phyloP scores from a whole-genome alignment of 2,113 vertebrate species.

The Oophaga pumilio region DNA sequence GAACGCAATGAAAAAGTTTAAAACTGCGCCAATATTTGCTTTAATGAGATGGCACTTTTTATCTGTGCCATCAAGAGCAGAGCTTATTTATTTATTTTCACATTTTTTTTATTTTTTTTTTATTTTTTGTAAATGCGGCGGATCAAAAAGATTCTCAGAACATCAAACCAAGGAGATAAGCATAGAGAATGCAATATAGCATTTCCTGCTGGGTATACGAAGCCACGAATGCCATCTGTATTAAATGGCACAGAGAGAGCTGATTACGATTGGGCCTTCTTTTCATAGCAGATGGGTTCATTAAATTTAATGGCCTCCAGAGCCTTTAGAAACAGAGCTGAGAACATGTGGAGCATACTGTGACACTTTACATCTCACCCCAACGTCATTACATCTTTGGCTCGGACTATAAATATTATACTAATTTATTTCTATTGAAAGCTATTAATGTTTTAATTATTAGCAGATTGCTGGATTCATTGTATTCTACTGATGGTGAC shows the following conservation, averaged over 20 bases:
- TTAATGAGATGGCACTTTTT: conserved; percentile 63
- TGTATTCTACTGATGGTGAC: not conserved
- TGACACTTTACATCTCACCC: conserved; percentile 78
- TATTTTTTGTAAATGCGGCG: conserved; percentile 55
- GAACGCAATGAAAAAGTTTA: conserved; percentile 57
- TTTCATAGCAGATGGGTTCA: conserved; percentile 88
- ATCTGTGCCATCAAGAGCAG: conserved; percentile 54
- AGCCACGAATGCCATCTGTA: conserved; percentile 76
- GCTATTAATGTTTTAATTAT: conserved; percentile 71
- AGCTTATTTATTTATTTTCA: conserved; percentile 64
- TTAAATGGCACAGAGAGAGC: conserved; percentile 76
- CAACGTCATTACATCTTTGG: conserved; percentile 76
- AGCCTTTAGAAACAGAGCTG: conserved; percentile 82
- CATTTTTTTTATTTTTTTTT: not conserved
- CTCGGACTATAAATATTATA: conserved; percentile 78
- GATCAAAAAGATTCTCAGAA: conserved; percentile 70
- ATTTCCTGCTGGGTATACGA: conserved; percentile 70
- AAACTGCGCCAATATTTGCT: conserved; percentile 62
- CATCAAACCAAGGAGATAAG: conserved; percentile 65
- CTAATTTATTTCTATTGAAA: conserved; percentile 79
- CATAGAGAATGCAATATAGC: conserved; percentile 65
- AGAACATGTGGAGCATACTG: conserved; percentile 83
- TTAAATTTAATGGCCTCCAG: conserved; percentile 88
- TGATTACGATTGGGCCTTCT: conserved; percentile 77
- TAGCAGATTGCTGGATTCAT: conserved; percentile 50